A percentile compares a stretch with the other conserved stretches of the same genome.
These are phyloP conservation scores for Acanthosoma haemorrhoidale DNA, from an alignment of 2,888 invertebrate genomes.

Conservation along the genomic window DNA sequence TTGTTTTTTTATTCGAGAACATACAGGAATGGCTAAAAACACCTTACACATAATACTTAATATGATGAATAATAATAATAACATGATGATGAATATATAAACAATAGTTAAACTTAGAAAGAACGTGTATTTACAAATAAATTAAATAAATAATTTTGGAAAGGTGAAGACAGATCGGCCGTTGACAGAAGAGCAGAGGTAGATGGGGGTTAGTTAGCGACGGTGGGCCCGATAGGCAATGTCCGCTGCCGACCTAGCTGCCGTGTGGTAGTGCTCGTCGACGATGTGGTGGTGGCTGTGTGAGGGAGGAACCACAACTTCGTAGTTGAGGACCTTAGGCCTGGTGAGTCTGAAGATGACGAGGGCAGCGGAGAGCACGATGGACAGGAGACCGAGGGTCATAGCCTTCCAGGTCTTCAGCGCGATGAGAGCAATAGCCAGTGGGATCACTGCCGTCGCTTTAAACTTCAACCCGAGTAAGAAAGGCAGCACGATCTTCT, in stretches of 20 bases:
- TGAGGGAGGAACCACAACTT: constrained; percentile 77
- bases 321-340: constrained; percentile 80
- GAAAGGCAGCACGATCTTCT: constrained; percentile 80
- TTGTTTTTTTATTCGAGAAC: no score
- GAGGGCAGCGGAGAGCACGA: constrained; percentile 78
- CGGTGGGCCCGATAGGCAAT: constrained; percentile 33
- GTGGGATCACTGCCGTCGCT: constrained; percentile 73
- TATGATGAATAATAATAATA: no score
- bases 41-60: no score
- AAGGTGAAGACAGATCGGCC: not conserved
- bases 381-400: constrained; percentile 74
- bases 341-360: constrained; percentile 82
- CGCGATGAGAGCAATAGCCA: constrained; percentile 75
- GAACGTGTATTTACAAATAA: constrained; percentile 12
- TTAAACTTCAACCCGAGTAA: constrained; percentile 80
- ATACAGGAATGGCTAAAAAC: no score
- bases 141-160: constrained; percentile 11
- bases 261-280: constrained; percentile 40
- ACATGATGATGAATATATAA: no score
- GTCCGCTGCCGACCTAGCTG: constrained; percentile 10
- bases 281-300: constrained; percentile 46
- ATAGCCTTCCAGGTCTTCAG: constrained; percentile 86
- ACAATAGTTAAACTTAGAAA: constrained; percentile 3
- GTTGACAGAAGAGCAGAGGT: not conserved
- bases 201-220: not conserved